phyloP scores from a whole-genome alignment of 1,140 invertebrate species.

The Zaprionus kolodkinae region DNA sequence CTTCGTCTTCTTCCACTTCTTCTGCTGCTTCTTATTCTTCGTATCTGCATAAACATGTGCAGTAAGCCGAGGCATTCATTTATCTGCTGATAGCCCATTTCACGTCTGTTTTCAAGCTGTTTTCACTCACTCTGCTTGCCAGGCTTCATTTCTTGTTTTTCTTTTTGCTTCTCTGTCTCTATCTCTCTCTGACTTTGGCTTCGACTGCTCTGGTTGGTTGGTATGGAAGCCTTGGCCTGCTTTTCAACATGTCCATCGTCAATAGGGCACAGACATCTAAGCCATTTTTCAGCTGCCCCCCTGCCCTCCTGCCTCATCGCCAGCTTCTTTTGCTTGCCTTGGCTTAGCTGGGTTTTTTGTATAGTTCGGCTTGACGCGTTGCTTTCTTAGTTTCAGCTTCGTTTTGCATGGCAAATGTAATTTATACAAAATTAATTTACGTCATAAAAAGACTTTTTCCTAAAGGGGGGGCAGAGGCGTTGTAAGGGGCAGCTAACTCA shows the following conservation, averaged over 20 bases:
- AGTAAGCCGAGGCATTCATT: constrained; percentile 19
- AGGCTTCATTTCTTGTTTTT: neutral
- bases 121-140: neutral
- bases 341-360: constrained; percentile 23
- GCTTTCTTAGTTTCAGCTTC: constrained; percentile 28
- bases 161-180: neutral
- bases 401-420: constrained; percentile 68
- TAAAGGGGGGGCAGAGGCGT: neutral
- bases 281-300: constrained; percentile 25
- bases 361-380: constrained; percentile 24
- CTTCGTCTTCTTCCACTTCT: constrained; percentile 2
- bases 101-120: constrained; percentile 16
- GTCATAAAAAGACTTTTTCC: constrained; percentile 60
- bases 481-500: neutral
- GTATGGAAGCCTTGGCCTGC: constrained; percentile 35
- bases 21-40: neutral
- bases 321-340: neutral
- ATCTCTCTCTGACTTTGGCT: neutral
- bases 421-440: constrained; percentile 78
- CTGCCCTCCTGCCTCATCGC: neutral
- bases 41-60: constrained; percentile 12
- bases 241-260: constrained; percentile 49
- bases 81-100: constrained; percentile 26
- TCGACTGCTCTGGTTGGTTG: neutral
- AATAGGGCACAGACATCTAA: constrained; percentile 35